Evolutionary conservation across 2,113 vertebrate species (phyloP).

Genomic region (Eolophus roseicapilla): DNA sequence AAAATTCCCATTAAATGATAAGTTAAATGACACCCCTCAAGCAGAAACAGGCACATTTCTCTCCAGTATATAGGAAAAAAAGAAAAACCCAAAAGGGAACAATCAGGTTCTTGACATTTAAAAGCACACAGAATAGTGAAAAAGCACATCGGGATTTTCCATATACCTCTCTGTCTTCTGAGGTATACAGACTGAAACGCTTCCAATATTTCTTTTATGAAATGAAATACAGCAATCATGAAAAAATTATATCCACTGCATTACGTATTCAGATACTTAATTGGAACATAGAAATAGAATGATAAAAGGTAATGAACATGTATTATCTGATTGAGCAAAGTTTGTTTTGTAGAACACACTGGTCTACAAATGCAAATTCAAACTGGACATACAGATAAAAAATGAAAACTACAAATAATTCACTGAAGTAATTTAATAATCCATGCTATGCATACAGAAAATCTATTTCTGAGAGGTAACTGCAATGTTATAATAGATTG

Average conservation of each 20-base stretch:
- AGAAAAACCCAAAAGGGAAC: background rate
- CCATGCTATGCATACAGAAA: background rate
- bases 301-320: background rate
- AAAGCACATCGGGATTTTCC: background rate
- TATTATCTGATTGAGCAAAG: background rate
- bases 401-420: background rate
- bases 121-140: background rate
- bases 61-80: background rate
- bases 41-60: background rate
- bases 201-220: background rate
- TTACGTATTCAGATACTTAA: background rate
- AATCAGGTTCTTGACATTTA: background rate
- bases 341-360: background rate
- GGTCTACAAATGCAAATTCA: background rate
- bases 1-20: background rate
- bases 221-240: background rate
- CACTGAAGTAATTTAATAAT: background rate
- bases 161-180: background rate
- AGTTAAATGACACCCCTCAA: background rate
- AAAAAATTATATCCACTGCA: background rate
- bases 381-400: background rate
- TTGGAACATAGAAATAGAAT: background rate
- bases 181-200: background rate
- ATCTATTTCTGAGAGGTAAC: background rate
- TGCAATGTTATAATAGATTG: background rate